Evolutionary conservation across 2,113 vertebrate species (phyloP), one percentile per base, ranked within the genome.

Genomic region (Cebus imitator): DNA sequence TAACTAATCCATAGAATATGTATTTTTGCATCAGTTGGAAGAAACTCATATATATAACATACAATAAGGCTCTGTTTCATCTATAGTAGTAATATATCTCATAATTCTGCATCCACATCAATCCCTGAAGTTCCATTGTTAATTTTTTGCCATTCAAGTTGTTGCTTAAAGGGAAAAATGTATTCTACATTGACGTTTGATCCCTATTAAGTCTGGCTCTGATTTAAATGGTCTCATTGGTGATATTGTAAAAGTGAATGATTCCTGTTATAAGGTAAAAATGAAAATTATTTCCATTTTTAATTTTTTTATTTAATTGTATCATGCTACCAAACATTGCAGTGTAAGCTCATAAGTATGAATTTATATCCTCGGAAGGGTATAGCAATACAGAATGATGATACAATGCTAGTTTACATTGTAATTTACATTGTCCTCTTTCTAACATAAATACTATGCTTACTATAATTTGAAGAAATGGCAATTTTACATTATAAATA

Each of bases 391-490:
- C 48, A 11, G 32, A 82, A 6, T 58, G 64, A 57, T 40, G 43
- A 84, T 68, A 64, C 14, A 48, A 80, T 52, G 21, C 12, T 88
- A 75, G 61, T 81, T 89, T 32, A 66, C n/a, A 85, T 13, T 83
- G 6, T 64, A 30, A 64, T 14, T 97, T 50, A 78, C 43, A 23
- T 50, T 88, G 43, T 27, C 50, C 61, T 81, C 35, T 91, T 86
- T 91, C 84, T 93, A 25, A 88, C 43, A 85, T 91, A 17, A 97
- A 66, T 90, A 90, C 35, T 95, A 7, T 12, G 82, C 9, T 83
- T 55, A 61, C 30, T 83, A 2, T 64, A 79, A 70, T 88, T 80
- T 84, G 32, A 30, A 11, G 35, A 58, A 85, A 23, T 81, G 40
- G 14, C 32, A 80, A 91, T 52, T 85, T 85, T 81, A 66, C 14